A percentile compares a stretch with the other conserved stretches of the same genome.
Evolutionary conservation across 2,797 vertebrate genomes (phyloP).

Genomic region (Leucoraja ocellata): DNA sequence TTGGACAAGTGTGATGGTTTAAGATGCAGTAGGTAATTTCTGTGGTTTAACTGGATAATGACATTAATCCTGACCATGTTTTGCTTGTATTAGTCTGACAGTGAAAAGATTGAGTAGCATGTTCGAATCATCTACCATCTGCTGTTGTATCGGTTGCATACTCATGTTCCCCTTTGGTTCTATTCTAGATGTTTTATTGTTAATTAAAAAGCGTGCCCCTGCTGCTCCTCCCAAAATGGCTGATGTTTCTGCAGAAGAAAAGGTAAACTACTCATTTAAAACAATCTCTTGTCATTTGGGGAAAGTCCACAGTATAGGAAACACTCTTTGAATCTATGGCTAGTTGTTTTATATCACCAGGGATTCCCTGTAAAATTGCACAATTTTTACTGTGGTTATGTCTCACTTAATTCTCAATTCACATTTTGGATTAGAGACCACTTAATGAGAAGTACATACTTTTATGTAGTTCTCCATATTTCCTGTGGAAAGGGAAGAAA

Average conservation of each 20-base stretch:
- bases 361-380: background rate
- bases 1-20: background rate
- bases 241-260: conserved; percentile 83
- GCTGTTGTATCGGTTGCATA: background rate
- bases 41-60: background rate
- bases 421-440: no score
- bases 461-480: no score
- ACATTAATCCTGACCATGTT: background rate
- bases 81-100: background rate
- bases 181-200: conserved; percentile 73
- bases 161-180: background rate
- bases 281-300: background rate
- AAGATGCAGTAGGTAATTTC: background rate
- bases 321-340: background rate
- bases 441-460: background rate
- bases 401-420: background rate
- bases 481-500: background rate
- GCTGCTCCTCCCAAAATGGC: conserved; percentile 76
- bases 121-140: background rate
- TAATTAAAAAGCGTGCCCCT: conserved; percentile 82
- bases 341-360: background rate
- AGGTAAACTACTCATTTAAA: conserved; percentile 58
- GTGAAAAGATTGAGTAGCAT: background rate
- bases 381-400: background rate
- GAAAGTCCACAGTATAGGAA: background rate